Conservation (phyloP, 2,888 invertebrate genomes). For the Gibbula magus region DNA sequence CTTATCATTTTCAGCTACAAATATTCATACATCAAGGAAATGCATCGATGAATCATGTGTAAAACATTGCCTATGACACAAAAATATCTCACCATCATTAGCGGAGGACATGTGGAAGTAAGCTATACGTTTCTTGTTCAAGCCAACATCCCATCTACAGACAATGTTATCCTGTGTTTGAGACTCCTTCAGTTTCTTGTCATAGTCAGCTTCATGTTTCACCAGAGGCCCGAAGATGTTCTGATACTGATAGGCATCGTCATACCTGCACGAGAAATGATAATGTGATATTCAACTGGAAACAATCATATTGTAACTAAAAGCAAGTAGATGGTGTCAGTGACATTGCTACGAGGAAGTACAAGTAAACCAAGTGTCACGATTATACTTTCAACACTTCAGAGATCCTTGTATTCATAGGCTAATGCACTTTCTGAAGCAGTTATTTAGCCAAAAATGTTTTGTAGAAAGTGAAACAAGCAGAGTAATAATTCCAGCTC, state of each 20-base stretch:
- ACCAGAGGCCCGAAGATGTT: slow-evolving; percentile 98
- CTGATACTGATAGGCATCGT: slow-evolving; percentile 99
- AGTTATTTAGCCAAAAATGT: no score
- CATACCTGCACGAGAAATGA: slow-evolving; percentile 83
- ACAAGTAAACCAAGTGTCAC: no score
- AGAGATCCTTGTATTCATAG: no score
- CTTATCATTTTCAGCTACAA: neutral
- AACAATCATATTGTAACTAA: no score
- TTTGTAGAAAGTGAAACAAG: no score
- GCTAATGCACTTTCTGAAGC: no score
- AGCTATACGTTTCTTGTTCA: slow-evolving; percentile 98
- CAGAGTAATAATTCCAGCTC: no score
- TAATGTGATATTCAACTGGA: neutral
- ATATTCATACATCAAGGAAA: neutral
- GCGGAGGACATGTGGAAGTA: slow-evolving; percentile 98
- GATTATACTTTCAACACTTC: no score
- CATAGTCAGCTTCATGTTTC: slow-evolving; percentile 98
- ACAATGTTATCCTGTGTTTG: slow-evolving; percentile 98
- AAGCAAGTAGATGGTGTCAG: no score
- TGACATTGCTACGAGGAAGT: no score
- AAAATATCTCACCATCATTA: slow-evolving; percentile 82
- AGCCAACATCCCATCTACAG: slow-evolving; percentile 98
- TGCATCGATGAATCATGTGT: no score
- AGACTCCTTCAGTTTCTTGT: slow-evolving; percentile 96
- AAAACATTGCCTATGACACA: no score